phyloP scores from a whole-genome alignment of 2,888 invertebrate species.

The Petrolisthes manimaculis region DNA sequence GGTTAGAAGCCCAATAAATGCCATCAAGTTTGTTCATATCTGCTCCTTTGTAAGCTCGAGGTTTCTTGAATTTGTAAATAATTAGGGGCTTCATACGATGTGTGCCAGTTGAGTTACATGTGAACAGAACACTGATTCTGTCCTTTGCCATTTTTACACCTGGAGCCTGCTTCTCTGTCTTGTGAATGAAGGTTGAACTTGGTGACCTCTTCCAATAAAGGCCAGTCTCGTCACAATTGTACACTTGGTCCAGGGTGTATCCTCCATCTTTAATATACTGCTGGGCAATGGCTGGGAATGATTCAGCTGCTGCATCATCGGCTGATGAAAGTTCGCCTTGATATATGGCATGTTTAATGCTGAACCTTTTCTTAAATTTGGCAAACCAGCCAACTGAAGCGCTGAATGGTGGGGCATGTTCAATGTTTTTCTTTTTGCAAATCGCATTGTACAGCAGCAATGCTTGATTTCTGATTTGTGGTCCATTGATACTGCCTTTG shows the following conservation, averaged over 20 bases:
- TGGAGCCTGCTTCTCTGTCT: background rate
- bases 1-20: too few relatives aligned
- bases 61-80: too few relatives aligned
- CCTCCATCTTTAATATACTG: background rate
- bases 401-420: too few relatives aligned
- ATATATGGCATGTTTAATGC: background rate
- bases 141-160: slow-evolving; percentile 8
- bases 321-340: background rate
- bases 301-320: background rate
- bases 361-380: background rate
- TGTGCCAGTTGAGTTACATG: too few relatives aligned
- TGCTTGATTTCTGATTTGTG: too few relatives aligned
- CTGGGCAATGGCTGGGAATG: background rate
- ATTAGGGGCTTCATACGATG: too few relatives aligned
- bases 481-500: too few relatives aligned
- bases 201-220: background rate
- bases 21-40: too few relatives aligned
- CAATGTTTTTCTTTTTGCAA: too few relatives aligned
- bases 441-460: too few relatives aligned
- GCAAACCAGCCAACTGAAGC: too few relatives aligned
- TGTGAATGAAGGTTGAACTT: background rate
- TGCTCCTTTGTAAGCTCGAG: too few relatives aligned
- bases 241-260: background rate
- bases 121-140: background rate
- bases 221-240: background rate